Base-by-base conservation (phyloP, 2,113 vertebrate species). In the Typhlomys cinereus region DNA sequence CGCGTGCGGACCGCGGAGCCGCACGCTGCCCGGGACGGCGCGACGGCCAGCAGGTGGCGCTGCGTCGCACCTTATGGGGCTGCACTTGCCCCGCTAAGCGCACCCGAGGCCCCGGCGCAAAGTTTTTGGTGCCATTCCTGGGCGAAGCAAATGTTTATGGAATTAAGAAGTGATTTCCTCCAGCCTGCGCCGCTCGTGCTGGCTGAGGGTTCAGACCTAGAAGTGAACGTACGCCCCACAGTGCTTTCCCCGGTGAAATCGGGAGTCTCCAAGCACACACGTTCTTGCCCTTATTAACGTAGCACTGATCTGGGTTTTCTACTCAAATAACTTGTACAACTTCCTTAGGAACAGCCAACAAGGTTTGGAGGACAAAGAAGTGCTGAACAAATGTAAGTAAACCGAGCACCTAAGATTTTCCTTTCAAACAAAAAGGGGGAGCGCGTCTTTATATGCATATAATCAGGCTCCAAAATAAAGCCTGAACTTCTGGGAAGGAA, bases 121-220 rank as follows among this genome's bases (percentile, higher is more conserved):
- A 97, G 95, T 98, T 97, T 73, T 44, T 71, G 20, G 87, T 89
- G 97, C 98, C 88, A 92, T 98, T 98, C 97, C 97, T 98, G 98
- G 97, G 97, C 98, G 97, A 97, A 98, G 98, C 98, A 98, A 98
- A 98, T 98, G 98, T 99, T 98, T 98, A 98, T 98, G 98, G 98
- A 98, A 98, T 99, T 99, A 99, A 99, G 98, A 98, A 98, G 98
- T 98, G 98, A 98, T 99, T 99, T 99, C 98, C 98, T 99, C 97
- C 96, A 96, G 97, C 97, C 97, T 97, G 97, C 82, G 92, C 97
- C 95, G 92, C 96, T 97, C 93, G 95, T 95, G 86, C 97, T 96
- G 97, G 96, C 96, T 89, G 95, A 94, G 96, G 97, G 97, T 97
- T 96, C 96, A 95, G 95, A 94, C 96, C 97, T 92, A 89, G 94